Conservation (phyloP, 2,888 invertebrate species). For the Drosophila neonasuta region DNA sequence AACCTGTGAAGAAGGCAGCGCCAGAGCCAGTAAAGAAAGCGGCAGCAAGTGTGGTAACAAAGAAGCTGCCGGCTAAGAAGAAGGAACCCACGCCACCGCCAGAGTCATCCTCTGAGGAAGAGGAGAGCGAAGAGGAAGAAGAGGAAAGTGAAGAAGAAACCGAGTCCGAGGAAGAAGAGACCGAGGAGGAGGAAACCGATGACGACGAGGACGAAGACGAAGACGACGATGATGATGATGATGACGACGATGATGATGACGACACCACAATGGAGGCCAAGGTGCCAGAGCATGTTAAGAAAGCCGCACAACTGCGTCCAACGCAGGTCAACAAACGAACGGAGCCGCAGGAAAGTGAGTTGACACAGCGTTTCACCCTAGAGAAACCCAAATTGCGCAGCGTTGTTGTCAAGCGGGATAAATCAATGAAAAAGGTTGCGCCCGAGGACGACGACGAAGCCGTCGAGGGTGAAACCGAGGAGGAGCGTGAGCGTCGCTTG, state of each 20-base stretch:
- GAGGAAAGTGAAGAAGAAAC: conserved; percentile 69
- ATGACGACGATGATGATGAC: conserved; percentile 56
- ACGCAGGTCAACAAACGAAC: conserved; percentile 72
- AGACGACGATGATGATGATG: conserved; percentile 68
- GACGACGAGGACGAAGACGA: conserved; percentile 61
- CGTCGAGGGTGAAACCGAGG: conserved; percentile 79
- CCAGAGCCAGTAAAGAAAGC: conserved; percentile 55
- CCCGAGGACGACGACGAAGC: conserved; percentile 78
- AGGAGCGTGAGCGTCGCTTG: conserved; percentile 78
- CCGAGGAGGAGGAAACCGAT: conserved; percentile 60
- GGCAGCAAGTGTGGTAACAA: conserved; percentile 37
- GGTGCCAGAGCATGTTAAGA: conserved; percentile 68
- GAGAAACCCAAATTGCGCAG: conserved; percentile 81
- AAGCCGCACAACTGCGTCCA: conserved; percentile 65
- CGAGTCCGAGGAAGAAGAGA: conserved; percentile 63
- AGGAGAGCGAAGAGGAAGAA: conserved; percentile 57
- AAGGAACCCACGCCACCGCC: conserved; percentile 79
- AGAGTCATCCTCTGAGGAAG: conserved; percentile 69
- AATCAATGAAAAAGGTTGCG: conserved; percentile 79
- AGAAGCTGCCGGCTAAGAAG: conserved; percentile 70
- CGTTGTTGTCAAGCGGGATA: conserved; percentile 80
- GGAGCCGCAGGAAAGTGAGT: conserved; percentile 79
- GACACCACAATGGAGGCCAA: conserved; percentile 64
- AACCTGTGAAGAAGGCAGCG: conserved; percentile 57
- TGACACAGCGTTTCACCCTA: conserved; percentile 79